Conservation (phyloP, 2,113 vertebrate genomes). For the Paradoxurus hermaphroditus region DNA sequence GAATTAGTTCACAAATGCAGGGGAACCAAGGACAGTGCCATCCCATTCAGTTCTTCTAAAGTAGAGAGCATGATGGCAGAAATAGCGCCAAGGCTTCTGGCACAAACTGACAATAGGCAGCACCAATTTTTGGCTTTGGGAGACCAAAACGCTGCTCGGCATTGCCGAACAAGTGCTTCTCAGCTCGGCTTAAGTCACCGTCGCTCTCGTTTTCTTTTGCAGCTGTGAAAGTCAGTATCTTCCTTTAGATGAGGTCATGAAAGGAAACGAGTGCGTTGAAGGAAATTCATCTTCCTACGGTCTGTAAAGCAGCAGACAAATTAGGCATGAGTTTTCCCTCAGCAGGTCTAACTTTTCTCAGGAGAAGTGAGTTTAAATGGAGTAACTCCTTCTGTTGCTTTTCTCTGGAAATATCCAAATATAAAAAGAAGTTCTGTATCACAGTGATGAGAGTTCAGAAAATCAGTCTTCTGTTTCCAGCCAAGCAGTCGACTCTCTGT, state of each 20-base stretch:
- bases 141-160: not conserved
- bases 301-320: not conserved
- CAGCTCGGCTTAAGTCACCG: not conserved
- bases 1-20: not conserved
- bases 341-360: constrained; percentile 32
- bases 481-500: not conserved
- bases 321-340: not conserved
- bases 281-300: not conserved
- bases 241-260: not conserved
- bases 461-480: constrained; percentile 20
- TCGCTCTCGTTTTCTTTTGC: not conserved
- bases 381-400: not conserved
- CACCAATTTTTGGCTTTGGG: not conserved
- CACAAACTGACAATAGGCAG: not conserved
- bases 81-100: not conserved
- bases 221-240: not conserved
- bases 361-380: not conserved
- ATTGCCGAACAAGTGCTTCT: not conserved
- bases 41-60: not conserved
- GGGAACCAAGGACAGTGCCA: not conserved
- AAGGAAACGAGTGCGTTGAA: not conserved
- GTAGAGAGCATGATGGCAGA: not conserved
- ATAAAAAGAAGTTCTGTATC: not conserved
- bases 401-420: not conserved
- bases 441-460: not conserved